Conservation (phyloP, 2,113 vertebrate species). For the Sigmodon hispidus region DNA sequence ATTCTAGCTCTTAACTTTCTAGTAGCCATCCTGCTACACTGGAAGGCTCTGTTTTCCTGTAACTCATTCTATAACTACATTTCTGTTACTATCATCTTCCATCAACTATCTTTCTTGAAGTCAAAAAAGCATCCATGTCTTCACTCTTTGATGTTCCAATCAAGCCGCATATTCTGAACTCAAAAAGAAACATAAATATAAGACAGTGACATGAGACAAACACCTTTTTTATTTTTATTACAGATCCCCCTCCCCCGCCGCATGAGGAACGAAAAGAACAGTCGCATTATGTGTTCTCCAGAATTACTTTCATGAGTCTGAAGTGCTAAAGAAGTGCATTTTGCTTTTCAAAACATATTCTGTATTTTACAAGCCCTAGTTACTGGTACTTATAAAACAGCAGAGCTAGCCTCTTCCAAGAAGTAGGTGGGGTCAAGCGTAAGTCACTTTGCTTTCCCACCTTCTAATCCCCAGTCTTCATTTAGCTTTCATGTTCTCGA, state of each 20-base stretch:
- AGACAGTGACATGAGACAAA: background rate
- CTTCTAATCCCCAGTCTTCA: background rate
- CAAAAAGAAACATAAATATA: background rate
- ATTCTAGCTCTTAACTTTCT: background rate
- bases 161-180: background rate
- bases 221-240: slow-evolving; percentile 7
- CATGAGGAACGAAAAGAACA: background rate
- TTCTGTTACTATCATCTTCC: background rate
- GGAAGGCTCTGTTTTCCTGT: background rate
- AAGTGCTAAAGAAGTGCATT: background rate
- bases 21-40: background rate
- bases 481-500: background rate
- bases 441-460: background rate
- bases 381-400: slow-evolving; percentile 41
- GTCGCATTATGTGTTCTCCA: background rate
- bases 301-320: background rate
- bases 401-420: background rate
- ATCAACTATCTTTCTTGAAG: background rate
- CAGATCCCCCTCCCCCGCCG: background rate
- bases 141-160: background rate
- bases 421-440: background rate
- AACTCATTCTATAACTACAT: background rate
- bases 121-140: background rate
- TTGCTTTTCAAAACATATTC: slow-evolving; percentile 31
- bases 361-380: slow-evolving; percentile 31